Conservation (phyloP, 2,888 invertebrate species). For the Cephonodes hylas region DNA sequence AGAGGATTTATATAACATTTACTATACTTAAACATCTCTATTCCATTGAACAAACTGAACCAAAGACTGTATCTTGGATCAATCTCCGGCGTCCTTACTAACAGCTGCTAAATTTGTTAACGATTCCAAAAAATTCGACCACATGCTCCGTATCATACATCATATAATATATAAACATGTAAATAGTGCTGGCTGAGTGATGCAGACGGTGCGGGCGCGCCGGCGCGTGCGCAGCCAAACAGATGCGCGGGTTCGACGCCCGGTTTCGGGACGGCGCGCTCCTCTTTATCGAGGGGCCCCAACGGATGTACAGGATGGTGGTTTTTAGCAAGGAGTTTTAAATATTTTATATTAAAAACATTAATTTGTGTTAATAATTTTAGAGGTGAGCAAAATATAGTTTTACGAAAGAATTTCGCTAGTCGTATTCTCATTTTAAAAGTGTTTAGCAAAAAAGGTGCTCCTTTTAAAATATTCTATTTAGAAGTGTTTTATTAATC, state of each 20-base stretch:
- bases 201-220: constrained; percentile 37
- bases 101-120: not conserved
- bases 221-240: constrained; percentile 55
- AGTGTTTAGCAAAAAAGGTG: too few relatives aligned
- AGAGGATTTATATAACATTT: too few relatives aligned
- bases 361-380: not conserved
- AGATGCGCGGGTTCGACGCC: constrained; percentile 72
- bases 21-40: too few relatives aligned
- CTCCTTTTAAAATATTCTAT: too few relatives aligned
- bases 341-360: not conserved
- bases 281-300: constrained; percentile 19
- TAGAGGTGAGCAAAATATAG: too few relatives aligned
- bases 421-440: too few relatives aligned
- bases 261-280: constrained; percentile 49
- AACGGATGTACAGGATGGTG: constrained; percentile 42
- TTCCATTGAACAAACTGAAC: too few relatives aligned
- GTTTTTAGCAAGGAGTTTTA: not conserved
- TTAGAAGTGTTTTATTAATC: too few relatives aligned
- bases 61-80: not conserved
- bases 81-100: not conserved
- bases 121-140: not conserved
- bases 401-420: too few relatives aligned
- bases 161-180: constrained; percentile 4
- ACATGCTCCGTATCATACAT: not conserved
- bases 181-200: constrained; percentile 40